Evolutionary conservation across 2,888 invertebrate genomes (phyloP), one percentile per base, ranked within the genome.

Genomic region (Lycia hirtaria): DNA sequence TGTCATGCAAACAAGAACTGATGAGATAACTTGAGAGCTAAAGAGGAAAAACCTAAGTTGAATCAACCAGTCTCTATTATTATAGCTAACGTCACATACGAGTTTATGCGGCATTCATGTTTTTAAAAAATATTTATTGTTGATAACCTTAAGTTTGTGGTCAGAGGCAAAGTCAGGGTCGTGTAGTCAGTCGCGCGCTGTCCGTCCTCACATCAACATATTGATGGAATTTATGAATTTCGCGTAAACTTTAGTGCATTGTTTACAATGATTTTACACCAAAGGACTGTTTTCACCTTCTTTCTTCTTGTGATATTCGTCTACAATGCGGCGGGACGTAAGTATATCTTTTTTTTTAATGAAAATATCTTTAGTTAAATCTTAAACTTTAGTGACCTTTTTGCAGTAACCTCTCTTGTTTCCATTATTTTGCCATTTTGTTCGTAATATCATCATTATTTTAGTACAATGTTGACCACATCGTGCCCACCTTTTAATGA

Each of bases 61-160:
- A 64, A 44, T 26, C 49, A 60, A 62, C 54, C 45, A 58, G 63
- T 64, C 55, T 68, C 62, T 64, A 61, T 68, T 65, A 72, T 67
- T 70, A 69, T 65, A 65, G 56, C 50, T 50, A 60, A 64, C 72
- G 71, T 71, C 75, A 65, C 62, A 58, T 62, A 60, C 55, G 40
- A 63, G 62, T 56, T 56, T 48, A 63, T 37, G 58, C 56, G 56
- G 68, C 65, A 62, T 52, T 73, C 67, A 68, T 57, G 71, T 76
- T 78, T 75, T 76, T 65, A 67, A 75, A 75, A 75, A 76, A 69
- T 71, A 73, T 72, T 72, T 75, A 75, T 75, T 76, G 80, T 80
- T 81, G 83, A 84, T 86, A 85, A 85, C 85, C 84, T 84, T 78
- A 75, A 67, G 73, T 75, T 75, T 72, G 67, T 65, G 75, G 70